phyloP scores from a whole-genome alignment of 2,888 invertebrate species.

The Protula sp. region DNA sequence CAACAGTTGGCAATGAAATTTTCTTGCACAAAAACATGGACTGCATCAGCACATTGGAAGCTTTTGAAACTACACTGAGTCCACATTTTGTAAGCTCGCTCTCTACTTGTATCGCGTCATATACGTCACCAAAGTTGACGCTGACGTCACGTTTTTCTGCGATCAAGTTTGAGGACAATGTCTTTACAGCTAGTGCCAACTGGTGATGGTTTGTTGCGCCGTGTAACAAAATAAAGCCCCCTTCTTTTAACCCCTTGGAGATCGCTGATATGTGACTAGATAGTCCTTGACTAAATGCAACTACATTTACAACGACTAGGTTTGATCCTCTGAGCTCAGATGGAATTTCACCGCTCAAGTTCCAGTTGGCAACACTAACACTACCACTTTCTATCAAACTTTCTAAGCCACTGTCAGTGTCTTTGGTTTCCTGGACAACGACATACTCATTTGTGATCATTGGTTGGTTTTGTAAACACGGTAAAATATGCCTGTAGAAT shows the following conservation, averaged over 20 bases:
- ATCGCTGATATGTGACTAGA: too few relatives aligned
- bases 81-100: slow-evolving; percentile 44
- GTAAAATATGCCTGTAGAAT: slow-evolving; percentile 27
- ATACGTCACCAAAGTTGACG: neutral
- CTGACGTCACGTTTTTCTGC: neutral
- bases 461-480: slow-evolving; percentile 64
- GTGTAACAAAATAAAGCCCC: slow-evolving; percentile 54
- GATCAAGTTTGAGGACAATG: slow-evolving; percentile 27
- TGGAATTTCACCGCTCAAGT: slow-evolving; percentile 58
- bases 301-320: too few relatives aligned
- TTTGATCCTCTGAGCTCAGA: slow-evolving; percentile 18
- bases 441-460: slow-evolving; percentile 60
- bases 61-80: slow-evolving; percentile 61
- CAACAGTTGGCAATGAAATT: neutral
- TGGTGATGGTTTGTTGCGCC: slow-evolving; percentile 51
- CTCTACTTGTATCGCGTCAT: slow-evolving; percentile 25
- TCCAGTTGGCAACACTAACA: slow-evolving; percentile 64
- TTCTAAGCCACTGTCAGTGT: too few relatives aligned
- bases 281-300: too few relatives aligned
- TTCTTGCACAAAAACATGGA: slow-evolving; percentile 61
- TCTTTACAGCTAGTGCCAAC: slow-evolving; percentile 30
- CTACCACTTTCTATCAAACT: too few relatives aligned
- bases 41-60: slow-evolving; percentile 61
- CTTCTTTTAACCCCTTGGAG: too few relatives aligned
- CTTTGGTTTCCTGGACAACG: neutral